A percentile compares a stretch with the other conserved stretches of the same genome.
Conservation (phyloP, 2,113 vertebrate genomes). For the Anguilla rostrata region DNA sequence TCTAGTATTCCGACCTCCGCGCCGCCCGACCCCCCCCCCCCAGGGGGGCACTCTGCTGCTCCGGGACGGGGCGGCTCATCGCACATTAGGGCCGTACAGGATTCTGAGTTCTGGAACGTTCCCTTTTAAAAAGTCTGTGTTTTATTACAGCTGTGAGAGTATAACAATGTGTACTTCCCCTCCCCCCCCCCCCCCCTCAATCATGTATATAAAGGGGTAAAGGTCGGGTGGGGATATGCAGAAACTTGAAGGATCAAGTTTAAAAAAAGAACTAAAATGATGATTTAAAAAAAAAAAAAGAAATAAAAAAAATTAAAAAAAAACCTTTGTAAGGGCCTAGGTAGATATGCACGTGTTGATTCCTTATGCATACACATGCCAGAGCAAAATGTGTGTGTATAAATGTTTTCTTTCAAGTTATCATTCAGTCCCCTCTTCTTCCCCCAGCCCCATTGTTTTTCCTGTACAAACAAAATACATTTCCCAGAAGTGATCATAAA, state of each 20-base stretch:
- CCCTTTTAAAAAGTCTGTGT: conserved; percentile 54
- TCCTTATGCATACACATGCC: conserved; percentile 52
- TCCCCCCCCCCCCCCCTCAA: conserved; percentile 31
- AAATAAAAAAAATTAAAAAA: conserved; percentile 28
- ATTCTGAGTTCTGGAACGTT: conserved; percentile 59
- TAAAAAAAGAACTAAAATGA: conserved; percentile 38
- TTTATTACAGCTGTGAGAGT: conserved; percentile 53
- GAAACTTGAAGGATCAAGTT: conserved; percentile 56
- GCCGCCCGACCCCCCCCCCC: conserved; percentile 58
- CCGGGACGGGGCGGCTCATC: conserved; percentile 42
- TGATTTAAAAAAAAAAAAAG: conserved; percentile 10
- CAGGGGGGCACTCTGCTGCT: conserved; percentile 49
- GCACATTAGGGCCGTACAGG: conserved; percentile 56
- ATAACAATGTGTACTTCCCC: conserved; percentile 67
- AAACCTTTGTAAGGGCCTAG: conserved; percentile 68
- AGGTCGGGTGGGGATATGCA: conserved; percentile 46
- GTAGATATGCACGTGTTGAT: conserved; percentile 70
- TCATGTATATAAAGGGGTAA: conserved; percentile 56
- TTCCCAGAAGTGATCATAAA: conserved; percentile 70
- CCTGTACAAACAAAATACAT: conserved; percentile 63
- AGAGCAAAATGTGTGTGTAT: conserved; percentile 50
- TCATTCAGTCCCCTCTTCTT: conserved; percentile 9
- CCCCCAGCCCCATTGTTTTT: conserved; percentile 59
- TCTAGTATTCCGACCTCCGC: conserved; percentile 57
- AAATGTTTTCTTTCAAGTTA: conserved; percentile 39